Evolutionary conservation across 2,113 vertebrate species (phyloP).

Genomic region (Gracilinanus agilis): DNA sequence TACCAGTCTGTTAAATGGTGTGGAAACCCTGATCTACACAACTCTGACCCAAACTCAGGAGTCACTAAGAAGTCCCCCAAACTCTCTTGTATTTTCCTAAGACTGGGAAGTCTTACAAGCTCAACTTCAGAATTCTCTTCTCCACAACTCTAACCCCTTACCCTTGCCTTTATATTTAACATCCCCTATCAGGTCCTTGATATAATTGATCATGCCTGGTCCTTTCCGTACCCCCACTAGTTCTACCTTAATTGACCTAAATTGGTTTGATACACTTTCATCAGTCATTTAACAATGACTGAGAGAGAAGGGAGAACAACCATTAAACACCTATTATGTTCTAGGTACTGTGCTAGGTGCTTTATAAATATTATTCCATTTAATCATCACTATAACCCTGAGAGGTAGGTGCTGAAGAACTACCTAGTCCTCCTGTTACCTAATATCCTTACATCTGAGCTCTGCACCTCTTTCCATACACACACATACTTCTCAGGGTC

Average conservation of each 20-base stretch:
- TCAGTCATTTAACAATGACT: not conserved
- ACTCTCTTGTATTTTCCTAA: not conserved
- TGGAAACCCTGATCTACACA: not conserved
- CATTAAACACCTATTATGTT: not conserved
- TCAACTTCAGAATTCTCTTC: not conserved
- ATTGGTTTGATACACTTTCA: not conserved
- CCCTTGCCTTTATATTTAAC: not conserved
- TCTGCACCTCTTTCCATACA: not conserved
- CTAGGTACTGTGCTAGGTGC: not conserved
- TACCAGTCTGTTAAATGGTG: not conserved
- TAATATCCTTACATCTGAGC: not conserved
- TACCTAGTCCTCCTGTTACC: not conserved
- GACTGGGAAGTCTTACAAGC: not conserved
- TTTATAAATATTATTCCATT: not conserved
- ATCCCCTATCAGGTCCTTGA: not conserved
- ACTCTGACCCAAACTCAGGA: not conserved
- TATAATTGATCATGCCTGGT: not conserved
- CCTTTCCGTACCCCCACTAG: not conserved
- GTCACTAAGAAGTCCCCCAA: not conserved
- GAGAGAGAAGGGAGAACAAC: not conserved
- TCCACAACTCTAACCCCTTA: not conserved
- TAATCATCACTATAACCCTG: not conserved
- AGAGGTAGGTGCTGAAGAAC: not conserved
- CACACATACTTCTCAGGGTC: not conserved
- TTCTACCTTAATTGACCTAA: not conserved